These are phyloP conservation scores for Colinus virginianus DNA, from an alignment of 2,113 vertebrate species.

Conservation along the genomic window DNA sequence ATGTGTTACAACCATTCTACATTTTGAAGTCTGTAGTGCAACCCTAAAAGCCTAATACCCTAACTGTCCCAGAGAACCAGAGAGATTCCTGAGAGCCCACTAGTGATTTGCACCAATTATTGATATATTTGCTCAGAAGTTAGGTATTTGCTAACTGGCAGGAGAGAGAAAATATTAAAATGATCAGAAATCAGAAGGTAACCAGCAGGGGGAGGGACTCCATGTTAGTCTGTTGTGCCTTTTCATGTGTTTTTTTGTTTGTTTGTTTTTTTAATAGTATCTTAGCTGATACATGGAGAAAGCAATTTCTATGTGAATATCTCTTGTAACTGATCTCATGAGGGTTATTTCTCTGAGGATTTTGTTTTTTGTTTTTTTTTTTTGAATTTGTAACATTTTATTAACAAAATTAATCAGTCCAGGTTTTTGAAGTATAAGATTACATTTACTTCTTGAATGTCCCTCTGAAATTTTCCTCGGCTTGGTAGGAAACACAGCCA, in stretches of 20 bases:
- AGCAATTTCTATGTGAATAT: too few relatives aligned
- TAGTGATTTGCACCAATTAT: background rate
- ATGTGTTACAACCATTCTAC: background rate
- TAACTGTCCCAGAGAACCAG: background rate
- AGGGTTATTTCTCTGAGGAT: background rate
- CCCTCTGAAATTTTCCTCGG: constrained; percentile 46
- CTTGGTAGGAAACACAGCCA: constrained; percentile 52
- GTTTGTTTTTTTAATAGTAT: background rate
- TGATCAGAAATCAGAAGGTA: background rate
- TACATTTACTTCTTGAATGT: background rate
- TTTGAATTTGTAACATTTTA: background rate
- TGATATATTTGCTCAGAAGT: background rate
- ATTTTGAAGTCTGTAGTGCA: background rate
- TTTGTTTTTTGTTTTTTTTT: background rate
- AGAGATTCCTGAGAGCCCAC: background rate
- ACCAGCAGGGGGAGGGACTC: background rate
- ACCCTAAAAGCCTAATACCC: background rate
- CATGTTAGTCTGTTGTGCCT: background rate
- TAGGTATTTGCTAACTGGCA: constrained; percentile 7
- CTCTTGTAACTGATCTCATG: background rate
- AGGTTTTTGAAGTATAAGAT: background rate
- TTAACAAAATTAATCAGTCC: background rate
- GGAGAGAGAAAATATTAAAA: background rate
- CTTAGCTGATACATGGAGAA: too few relatives aligned
- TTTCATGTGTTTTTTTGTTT: background rate